These are phyloP conservation scores for Papilio polyxenes DNA, from an alignment of 1,140 invertebrate species.

Conservation along the genomic window DNA sequence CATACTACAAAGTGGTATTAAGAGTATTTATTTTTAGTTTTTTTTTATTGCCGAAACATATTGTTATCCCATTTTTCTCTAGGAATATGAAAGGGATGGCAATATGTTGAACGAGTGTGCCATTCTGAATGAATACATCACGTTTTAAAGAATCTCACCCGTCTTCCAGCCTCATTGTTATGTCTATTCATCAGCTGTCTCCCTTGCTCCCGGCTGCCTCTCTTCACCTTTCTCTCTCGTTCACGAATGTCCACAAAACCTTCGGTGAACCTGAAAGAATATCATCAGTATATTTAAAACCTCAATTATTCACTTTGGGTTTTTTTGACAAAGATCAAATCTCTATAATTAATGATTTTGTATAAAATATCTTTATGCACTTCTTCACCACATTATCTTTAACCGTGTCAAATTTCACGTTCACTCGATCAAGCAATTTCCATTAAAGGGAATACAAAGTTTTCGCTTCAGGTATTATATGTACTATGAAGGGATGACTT, in stretches of 20 bases:
- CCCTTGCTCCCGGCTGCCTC: conserved; percentile 88
- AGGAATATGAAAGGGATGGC: neutral
- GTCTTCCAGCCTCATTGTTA: conserved; percentile 96
- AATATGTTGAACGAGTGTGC: neutral
- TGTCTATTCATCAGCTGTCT: conserved; percentile 95
- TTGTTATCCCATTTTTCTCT: neutral
- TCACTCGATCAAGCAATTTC: too few species aligned
- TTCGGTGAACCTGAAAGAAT: conserved; percentile 88
- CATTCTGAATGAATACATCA: conserved; percentile 11
- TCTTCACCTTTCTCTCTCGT: conserved; percentile 85
- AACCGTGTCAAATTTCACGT: too few species aligned
- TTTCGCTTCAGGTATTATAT: too few species aligned
- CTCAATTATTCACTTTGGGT: neutral
- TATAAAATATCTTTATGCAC: neutral
- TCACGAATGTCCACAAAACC: conserved; percentile 95
- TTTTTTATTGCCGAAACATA: neutral
- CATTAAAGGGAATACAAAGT: too few species aligned
- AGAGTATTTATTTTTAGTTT: too few species aligned
- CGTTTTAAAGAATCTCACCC: conserved; percentile 84
- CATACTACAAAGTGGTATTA: too few species aligned
- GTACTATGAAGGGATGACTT: neutral
- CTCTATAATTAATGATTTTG: too few species aligned
- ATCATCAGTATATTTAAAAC: neutral
- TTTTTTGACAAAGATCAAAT: too few species aligned
- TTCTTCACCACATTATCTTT: too few species aligned